Base-by-base conservation (phyloP, 2,797 vertebrate species). In the Malacoraja senta region DNA sequence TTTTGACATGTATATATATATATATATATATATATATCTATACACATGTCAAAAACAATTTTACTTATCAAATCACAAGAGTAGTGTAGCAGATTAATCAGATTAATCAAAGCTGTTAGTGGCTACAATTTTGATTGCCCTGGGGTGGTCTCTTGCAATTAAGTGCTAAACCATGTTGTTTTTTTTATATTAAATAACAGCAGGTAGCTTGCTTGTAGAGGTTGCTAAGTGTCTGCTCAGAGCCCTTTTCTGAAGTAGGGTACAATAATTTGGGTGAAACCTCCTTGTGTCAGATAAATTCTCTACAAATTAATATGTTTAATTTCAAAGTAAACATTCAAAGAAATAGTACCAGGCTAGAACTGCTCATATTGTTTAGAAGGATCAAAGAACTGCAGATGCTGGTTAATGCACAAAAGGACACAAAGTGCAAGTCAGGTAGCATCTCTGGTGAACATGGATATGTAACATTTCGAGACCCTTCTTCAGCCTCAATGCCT, bases 121-220 rank as follows among this genome's bases (percentile, higher is more conserved):
- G 68, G 44, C 71, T 76, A 58, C 71, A 76, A 92, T 92, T 92
- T 76, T 74, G 68, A 76, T 92, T 76, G 90, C 1, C 29, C 26
- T 26, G n/a, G n/a, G 71, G 71, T 92, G 90, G 71, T 92, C 68
- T 68, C 32, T 92, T 71, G 19, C 72, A 26, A 76, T 74, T 92
- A 92, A 92, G 72, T 92, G 71, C 71, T 74, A 74, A 26, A 92
- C 58, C 26, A 29, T 92, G 90, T 92, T 13, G 72, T 68, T 76
- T 58, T 91, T 91, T 92, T 58, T 4, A 74, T 92, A 92, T 92
- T 92, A 92, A 74, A 92, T 76, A 92, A 15, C 90, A 91, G 68
- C 90, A 76, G 71, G 90, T 58, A 38, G 68, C 1, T 53, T 72
- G 90, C 13, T 21, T 38, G 88, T 44, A 74, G 68, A 12, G 38